These are phyloP conservation scores for Caenorhabditis remanei DNA, from an alignment of 1,140 invertebrate genomes.

Conservation along the genomic window DNA sequence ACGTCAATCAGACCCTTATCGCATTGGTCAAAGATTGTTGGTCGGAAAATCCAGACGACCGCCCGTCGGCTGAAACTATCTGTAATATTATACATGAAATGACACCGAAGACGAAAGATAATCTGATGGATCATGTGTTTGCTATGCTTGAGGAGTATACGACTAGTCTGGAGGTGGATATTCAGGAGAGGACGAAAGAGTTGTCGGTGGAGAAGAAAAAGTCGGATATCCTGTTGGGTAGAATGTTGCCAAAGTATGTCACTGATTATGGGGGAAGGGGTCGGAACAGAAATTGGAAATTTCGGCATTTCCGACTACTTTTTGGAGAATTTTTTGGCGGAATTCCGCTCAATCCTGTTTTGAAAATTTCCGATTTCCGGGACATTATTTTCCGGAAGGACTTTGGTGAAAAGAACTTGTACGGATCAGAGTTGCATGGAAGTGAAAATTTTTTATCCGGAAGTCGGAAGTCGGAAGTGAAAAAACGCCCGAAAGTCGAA, in stretches of 20 bases:
- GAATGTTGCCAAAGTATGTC: slow-evolving; percentile 68
- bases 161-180: slow-evolving; percentile 54
- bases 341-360: too few relatives aligned
- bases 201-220: slow-evolving; percentile 69
- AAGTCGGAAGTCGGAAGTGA: too few relatives aligned
- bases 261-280: too few relatives aligned
- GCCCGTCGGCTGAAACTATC: slow-evolving; percentile 55
- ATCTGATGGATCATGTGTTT: slow-evolving; percentile 70
- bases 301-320: too few relatives aligned
- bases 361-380: too few relatives aligned
- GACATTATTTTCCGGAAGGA: too few relatives aligned
- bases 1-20: slow-evolving; percentile 60
- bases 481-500: too few relatives aligned
- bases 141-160: slow-evolving; percentile 68
- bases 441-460: too few relatives aligned
- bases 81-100: slow-evolving; percentile 17
- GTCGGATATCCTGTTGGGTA: slow-evolving; percentile 65
- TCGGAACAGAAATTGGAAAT: too few relatives aligned
- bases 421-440: too few relatives aligned
- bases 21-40: slow-evolving; percentile 67
- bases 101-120: slow-evolving; percentile 74
- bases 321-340: too few relatives aligned
- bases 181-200: slow-evolving; percentile 69
- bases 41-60: slow-evolving; percentile 60
- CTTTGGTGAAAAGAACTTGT: too few relatives aligned